phyloP scores from a whole-genome alignment of 2,113 vertebrate species.

The Myrmecobius fasciatus region DNA sequence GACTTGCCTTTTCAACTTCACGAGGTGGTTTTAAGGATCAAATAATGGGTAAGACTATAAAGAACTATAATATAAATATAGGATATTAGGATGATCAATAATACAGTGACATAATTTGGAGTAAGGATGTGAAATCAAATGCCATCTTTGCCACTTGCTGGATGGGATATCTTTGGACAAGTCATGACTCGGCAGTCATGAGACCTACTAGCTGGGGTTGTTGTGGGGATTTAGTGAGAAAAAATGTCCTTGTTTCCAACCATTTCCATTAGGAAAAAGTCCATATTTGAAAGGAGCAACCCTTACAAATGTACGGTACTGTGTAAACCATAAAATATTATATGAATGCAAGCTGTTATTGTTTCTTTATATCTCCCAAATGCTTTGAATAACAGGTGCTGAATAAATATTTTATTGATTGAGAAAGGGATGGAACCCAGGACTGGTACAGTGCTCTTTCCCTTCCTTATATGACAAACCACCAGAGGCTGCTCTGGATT shows the following conservation, averaged over 20 bases:
- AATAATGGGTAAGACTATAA: not conserved
- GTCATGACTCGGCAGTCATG: not conserved
- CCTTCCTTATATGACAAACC: not conserved
- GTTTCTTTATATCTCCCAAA: not conserved
- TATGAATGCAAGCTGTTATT: not conserved
- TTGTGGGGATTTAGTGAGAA: not conserved
- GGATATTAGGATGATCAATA: not conserved
- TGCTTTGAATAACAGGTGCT: not conserved
- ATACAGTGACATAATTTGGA: not conserved
- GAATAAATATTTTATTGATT: conserved; percentile 1
- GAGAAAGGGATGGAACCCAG: not conserved
- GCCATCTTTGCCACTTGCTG: not conserved
- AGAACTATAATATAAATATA: not conserved
- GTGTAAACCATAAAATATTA: not conserved
- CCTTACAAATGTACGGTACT: not conserved
- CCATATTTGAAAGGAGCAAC: not conserved
- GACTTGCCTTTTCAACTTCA: not conserved
- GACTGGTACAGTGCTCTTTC: not conserved
- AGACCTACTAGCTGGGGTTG: not conserved
- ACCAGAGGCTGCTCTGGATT: not conserved
- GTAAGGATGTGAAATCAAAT: not conserved
- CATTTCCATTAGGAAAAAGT: conserved; percentile 21
- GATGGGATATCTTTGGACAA: no score
- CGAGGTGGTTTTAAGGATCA: not conserved
- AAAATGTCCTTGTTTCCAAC: not conserved